phyloP scores from a whole-genome alignment of 2,113 vertebrate genomes.

The Phalacrocorax brasilianus region DNA sequence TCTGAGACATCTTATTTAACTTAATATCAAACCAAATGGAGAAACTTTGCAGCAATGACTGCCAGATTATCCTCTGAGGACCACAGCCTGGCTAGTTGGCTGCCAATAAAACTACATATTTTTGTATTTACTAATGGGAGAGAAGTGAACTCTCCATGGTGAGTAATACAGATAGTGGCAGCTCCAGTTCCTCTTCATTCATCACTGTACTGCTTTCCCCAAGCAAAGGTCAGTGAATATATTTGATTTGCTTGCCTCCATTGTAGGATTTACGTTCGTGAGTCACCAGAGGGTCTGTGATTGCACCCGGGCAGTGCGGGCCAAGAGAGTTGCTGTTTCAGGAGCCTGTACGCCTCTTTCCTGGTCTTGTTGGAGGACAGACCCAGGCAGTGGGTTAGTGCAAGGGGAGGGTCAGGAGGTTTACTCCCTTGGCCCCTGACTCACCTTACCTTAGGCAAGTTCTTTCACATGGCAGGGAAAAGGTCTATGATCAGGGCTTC shows the following conservation, averaged over 20 bases:
- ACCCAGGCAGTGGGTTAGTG: neutral
- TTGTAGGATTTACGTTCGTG: neutral
- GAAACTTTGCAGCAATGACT: constrained; percentile 1
- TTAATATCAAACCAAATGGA: constrained; percentile 28
- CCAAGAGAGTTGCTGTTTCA: neutral
- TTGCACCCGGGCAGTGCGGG: neutral
- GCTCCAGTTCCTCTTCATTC: constrained; percentile 31
- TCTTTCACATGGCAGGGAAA: neutral
- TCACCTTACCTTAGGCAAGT: neutral
- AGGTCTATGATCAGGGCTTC: neutral
- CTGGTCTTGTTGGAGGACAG: neutral
- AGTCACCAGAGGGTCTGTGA: neutral
- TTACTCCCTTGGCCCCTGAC: neutral
- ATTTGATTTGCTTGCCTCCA: neutral
- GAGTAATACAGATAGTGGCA: constrained; percentile 20
- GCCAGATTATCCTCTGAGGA: constrained; percentile 50
- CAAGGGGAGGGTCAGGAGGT: neutral
- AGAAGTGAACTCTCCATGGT: constrained; percentile 14
- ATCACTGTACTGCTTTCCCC: neutral
- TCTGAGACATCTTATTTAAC: constrained; percentile 40
- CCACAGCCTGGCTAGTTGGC: constrained; percentile 40
- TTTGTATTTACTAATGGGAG: constrained; percentile 42
- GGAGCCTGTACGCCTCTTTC: neutral
- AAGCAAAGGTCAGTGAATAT: neutral
- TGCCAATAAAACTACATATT: constrained; percentile 42